Conservation (phyloP, 1,140 invertebrate species). For the Battus philenor region DNA sequence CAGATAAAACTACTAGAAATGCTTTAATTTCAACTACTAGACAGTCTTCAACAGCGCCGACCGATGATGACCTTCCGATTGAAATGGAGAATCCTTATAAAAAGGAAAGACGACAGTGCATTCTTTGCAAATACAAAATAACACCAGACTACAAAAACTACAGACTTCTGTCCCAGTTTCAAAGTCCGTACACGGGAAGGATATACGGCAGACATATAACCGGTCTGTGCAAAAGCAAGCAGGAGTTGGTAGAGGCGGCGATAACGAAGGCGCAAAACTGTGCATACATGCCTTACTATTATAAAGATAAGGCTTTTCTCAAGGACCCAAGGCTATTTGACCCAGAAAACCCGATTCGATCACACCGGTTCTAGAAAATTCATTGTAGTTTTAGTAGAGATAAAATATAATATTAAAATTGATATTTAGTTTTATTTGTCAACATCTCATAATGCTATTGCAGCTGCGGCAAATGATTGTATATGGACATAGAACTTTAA, state of each 20-base stretch:
- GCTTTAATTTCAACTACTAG: conserved; percentile 26
- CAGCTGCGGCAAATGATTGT: too few species aligned
- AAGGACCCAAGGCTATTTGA: conserved; percentile 92
- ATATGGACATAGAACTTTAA: too few species aligned
- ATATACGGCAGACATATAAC: conserved; percentile 96
- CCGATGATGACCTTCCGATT: conserved; percentile 75
- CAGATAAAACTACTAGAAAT: conserved; percentile 36
- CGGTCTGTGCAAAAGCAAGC: conserved; percentile 87
- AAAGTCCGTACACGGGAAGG: conserved; percentile 93
- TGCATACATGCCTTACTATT: conserved; percentile 86
- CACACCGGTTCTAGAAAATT: conserved; percentile 80
- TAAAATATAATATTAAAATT: conserved; percentile 5
- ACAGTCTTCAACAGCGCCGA: conserved; percentile 24
- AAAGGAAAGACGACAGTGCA: conserved; percentile 84
- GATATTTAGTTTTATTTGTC: not conserved
- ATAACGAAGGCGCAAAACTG: conserved; percentile 83
- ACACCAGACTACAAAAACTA: conserved; percentile 94
- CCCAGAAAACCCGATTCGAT: conserved; percentile 86
- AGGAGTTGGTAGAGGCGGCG: conserved; percentile 82
- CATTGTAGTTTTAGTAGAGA: conserved; percentile 16
- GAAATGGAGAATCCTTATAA: conserved; percentile 90
- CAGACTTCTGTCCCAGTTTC: conserved; percentile 94
- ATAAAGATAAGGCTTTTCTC: conserved; percentile 85
- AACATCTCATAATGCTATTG: too few species aligned
- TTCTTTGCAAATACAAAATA: conserved; percentile 92